These are phyloP conservation scores for Tringa solitaria DNA, from an alignment of 2,113 vertebrate genomes.

Conservation along the genomic window DNA sequence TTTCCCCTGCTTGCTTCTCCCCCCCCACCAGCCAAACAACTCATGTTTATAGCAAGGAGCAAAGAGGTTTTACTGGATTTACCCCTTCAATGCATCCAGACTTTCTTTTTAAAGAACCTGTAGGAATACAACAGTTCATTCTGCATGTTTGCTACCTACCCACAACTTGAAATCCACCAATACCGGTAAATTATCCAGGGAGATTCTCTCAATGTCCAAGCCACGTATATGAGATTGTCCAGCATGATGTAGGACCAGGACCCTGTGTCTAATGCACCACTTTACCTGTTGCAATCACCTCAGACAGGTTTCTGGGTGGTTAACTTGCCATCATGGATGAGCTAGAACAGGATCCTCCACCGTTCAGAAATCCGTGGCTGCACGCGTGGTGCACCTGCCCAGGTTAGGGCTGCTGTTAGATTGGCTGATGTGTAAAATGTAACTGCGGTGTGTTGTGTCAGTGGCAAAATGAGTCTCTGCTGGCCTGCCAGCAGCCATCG, in stretches of 20 bases:
- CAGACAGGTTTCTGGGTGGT: background rate
- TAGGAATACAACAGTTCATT: background rate
- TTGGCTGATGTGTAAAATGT: background rate
- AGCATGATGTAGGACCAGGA: background rate
- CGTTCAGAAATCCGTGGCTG: background rate
- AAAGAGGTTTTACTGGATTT: background rate
- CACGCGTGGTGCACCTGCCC: background rate
- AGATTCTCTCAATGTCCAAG: accelerated
- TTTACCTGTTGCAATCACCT: background rate
- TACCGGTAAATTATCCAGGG: background rate
- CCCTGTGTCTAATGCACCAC: background rate
- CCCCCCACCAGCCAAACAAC: background rate
- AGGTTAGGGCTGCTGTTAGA: background rate
- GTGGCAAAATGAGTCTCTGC: background rate
- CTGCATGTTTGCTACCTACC: background rate
- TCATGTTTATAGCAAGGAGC: background rate
- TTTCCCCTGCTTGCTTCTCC: background rate
- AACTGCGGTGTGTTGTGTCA: background rate
- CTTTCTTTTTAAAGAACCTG: background rate
- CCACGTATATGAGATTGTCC: background rate
- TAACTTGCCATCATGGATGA: background rate
- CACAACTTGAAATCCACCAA: background rate
- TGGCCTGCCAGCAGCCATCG: background rate
- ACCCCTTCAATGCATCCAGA: background rate
- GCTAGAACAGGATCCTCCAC: background rate